phyloP scores from a whole-genome alignment of 1,140 invertebrate species.

The Drosophila sechellia region DNA sequence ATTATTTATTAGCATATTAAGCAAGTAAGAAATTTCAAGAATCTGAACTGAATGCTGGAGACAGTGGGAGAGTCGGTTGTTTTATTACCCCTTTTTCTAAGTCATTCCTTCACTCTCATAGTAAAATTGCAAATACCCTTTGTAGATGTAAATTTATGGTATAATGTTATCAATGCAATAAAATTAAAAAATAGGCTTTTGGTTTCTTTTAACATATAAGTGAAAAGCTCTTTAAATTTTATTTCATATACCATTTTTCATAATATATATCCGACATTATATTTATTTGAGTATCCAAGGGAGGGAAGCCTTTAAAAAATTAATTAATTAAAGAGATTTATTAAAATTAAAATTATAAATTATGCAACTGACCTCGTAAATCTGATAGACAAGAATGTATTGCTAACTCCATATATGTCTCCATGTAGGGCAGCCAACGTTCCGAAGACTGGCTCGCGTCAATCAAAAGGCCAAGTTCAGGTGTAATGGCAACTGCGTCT shows the following conservation, averaged over 20 bases:
- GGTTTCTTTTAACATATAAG: too few relatives aligned
- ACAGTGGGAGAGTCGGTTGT: too few relatives aligned
- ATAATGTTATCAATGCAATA: too few relatives aligned
- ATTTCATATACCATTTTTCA: too few relatives aligned
- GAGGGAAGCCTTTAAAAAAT: background rate
- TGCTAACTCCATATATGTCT: conserved; percentile 5
- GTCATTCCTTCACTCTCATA: too few relatives aligned
- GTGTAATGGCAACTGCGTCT: conserved; percentile 58
- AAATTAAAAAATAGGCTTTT: too few relatives aligned
- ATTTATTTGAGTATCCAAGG: background rate
- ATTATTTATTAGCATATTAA: conserved; percentile 67
- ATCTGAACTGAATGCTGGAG: conserved; percentile 41
- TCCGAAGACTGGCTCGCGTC: conserved; percentile 9
- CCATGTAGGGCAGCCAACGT: conserved; percentile 11
- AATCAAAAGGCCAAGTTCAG: conserved; percentile 42
- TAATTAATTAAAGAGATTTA: background rate
- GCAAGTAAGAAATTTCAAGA: conserved; percentile 58
- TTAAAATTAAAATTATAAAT: too few relatives aligned
- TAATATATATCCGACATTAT: background rate
- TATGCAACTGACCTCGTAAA: background rate
- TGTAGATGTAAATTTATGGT: too few relatives aligned
- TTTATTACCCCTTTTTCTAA: too few relatives aligned
- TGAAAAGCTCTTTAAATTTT: too few relatives aligned
- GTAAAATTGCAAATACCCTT: too few relatives aligned
- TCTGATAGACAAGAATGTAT: background rate